A percentile compares a stretch with the other conserved stretches of the same genome.
Evolutionary conservation across 2,113 vertebrate species (phyloP).

Genomic region (Crotophaga sulcirostris): DNA sequence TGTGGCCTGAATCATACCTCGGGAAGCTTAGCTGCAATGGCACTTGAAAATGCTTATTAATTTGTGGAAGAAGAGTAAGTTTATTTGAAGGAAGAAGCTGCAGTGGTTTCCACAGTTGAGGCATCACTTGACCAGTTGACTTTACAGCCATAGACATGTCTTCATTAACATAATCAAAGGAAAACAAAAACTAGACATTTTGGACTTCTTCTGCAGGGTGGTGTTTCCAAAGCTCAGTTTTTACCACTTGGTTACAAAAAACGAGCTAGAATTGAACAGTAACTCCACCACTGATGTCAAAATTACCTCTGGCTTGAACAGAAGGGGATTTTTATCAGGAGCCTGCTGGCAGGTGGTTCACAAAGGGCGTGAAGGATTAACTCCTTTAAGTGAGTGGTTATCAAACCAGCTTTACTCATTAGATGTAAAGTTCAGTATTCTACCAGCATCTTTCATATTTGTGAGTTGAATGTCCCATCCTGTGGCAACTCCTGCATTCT

Average conservation of each 20-base stretch:
- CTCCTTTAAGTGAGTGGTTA: background rate
- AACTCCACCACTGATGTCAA: background rate
- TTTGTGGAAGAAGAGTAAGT: background rate
- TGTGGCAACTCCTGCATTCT: constrained; percentile 56
- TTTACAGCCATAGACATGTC: background rate
- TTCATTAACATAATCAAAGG: background rate
- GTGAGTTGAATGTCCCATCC: constrained; percentile 56
- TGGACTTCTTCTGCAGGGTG: background rate
- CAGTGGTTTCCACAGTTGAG: background rate
- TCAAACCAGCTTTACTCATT: constrained; percentile 7
- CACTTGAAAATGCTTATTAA: background rate
- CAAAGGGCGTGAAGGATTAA: background rate
- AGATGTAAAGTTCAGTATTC: constrained; percentile 38
- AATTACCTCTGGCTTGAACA: background rate
- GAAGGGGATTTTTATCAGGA: background rate
- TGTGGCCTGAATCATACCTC: background rate
- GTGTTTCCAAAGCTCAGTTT: background rate
- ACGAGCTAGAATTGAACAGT: background rate
- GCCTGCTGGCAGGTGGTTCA: background rate
- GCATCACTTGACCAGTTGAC: background rate
- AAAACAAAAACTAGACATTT: background rate
- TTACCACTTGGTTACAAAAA: background rate
- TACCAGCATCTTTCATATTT: constrained; percentile 16
- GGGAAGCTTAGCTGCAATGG: background rate
- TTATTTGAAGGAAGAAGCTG: background rate